Evolutionary conservation across 2,113 vertebrate genomes (phyloP).

Genomic region (Agelaius phoeniceus): DNA sequence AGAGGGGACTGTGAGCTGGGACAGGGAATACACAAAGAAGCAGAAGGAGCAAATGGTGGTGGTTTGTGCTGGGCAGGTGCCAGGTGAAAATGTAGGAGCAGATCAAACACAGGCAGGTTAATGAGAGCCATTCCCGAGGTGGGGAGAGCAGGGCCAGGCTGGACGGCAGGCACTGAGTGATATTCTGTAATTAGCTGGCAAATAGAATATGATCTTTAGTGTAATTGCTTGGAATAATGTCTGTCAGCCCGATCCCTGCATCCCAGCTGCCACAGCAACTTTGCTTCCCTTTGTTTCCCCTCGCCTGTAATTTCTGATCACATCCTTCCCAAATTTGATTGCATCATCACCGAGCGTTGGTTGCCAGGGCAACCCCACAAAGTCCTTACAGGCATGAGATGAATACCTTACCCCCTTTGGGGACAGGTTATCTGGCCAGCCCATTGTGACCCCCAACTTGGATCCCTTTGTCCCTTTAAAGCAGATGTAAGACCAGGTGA

Average conservation of each 20-base stretch:
- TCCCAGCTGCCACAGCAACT: constrained; percentile 51
- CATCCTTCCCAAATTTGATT: constrained; percentile 40
- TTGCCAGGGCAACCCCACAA: constrained; percentile 55
- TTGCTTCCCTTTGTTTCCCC: constrained; percentile 51
- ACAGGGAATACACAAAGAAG: neutral
- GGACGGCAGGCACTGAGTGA: constrained; percentile 19
- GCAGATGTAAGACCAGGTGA: neutral
- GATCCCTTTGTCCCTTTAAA: neutral
- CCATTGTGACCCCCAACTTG: neutral
- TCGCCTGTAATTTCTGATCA: constrained; percentile 52
- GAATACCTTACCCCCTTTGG: neutral
- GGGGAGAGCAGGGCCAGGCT: neutral
- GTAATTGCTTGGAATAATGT: constrained; percentile 66
- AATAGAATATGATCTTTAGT: constrained; percentile 58
- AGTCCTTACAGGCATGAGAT: neutral
- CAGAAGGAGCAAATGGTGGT: neutral
- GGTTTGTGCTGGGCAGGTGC: neutral
- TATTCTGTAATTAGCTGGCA: constrained; percentile 68
- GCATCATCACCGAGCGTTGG: neutral
- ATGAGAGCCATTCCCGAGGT: constrained; percentile 1
- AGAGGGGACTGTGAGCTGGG: neutral
- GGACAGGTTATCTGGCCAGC: neutral
- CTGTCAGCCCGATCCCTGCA: neutral
- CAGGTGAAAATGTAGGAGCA: neutral
- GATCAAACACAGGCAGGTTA: neutral